Base-by-base conservation (phyloP, 2,113 vertebrate genomes). In the Antechinus flavipes region DNA sequence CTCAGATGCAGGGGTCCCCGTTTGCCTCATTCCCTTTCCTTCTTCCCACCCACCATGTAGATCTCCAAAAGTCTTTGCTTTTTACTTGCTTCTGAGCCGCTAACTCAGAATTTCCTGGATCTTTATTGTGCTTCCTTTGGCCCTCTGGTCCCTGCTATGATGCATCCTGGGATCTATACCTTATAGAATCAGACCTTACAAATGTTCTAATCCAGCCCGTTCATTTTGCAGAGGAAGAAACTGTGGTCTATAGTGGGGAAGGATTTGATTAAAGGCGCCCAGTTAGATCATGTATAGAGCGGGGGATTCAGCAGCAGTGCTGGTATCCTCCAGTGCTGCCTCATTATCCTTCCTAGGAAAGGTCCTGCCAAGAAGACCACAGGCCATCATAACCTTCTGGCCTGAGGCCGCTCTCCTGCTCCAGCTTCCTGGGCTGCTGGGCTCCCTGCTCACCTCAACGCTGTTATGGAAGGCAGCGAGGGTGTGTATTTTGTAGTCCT, bases 401-500 rank as follows among this genome's bases (percentile, higher is more conserved):
- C 68, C 68, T 6, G 12, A 76, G 30, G 14, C 35, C 4, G 16
- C 68, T 76, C 35, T 76, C 61, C 61, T n/a, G 1, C n/a, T 14
- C 11, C 61, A 76, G 61, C 14, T 6, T 76, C 22, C n/a, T 84
- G 16, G 9, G 42, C 26, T 90, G 9, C 24, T 26, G 54, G 47
- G 23, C 61, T 16, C 23, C 84, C 53, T 90, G 90, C 98, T 98
- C 98, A 99, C 99, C 98, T 99, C 98, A 68, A 99, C 94, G 0
- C 97, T 98, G 94, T 98, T 98, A 96, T 99, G 98, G 95, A 98
- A 99, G 49, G 98, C 97, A 0, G 98, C 98, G 97, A 98, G 96
- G 0, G 97, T 98, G 92, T 99, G 98, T 50, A 99, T 98, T 97
- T 99, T 98, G 93, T 97, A 97, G 92, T 99, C 99, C 96, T 99